Evolutionary conservation across 1,140 invertebrate genomes (phyloP).

Genomic region (Achroia grisella): DNA sequence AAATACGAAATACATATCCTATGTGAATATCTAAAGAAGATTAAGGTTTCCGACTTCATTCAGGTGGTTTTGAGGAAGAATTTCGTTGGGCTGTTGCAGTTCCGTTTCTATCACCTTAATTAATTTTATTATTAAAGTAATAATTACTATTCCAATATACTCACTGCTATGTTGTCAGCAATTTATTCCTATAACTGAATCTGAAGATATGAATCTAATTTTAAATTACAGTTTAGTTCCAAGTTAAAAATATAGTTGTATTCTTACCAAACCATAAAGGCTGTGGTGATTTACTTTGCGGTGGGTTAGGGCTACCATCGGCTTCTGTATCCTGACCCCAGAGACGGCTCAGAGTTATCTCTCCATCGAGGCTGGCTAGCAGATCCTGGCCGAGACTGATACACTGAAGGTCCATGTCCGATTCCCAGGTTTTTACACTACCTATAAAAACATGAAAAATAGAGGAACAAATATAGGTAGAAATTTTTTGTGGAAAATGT

Average conservation of each 20-base stretch:
- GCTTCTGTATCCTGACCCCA: constrained; percentile 59
- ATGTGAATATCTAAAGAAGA: no score
- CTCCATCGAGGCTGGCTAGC: constrained; percentile 64
- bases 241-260: not conserved
- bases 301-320: constrained; percentile 49
- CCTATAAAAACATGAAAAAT: constrained; percentile 20
- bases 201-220: no score
- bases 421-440: constrained; percentile 74
- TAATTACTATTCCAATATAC: no score
- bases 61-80: no score
- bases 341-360: constrained; percentile 55
- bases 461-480: not conserved
- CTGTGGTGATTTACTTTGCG: constrained; percentile 34
- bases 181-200: no score
- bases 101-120: no score
- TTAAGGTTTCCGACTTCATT: no score
- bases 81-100: no score
- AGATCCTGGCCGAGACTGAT: constrained; percentile 75
- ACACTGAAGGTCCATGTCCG: constrained; percentile 73
- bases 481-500: no score
- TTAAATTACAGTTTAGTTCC: no score
- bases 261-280: constrained; percentile 56
- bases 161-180: no score
- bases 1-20: not conserved
- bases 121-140: no score